A percentile compares a stretch with the other conserved stretches of the same genome.
Evolutionary conservation across 92 coral and sea anemone genomes (phyloP).

Genomic region (Metridium senile): DNA sequence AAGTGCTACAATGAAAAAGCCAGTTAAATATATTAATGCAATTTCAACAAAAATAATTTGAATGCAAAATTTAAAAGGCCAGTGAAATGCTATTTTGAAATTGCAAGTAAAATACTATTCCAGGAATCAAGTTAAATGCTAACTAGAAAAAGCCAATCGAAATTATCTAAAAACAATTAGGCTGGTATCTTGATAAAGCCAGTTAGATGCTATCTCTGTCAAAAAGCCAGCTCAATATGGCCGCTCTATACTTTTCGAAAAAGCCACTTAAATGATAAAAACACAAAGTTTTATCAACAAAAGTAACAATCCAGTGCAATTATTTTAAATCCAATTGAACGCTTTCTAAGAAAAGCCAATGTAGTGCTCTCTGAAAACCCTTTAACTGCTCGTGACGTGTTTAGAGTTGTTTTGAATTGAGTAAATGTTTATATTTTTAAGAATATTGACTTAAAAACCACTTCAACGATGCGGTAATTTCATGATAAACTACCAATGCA

Average conservation of each 20-base stretch:
- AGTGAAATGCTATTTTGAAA: background rate
- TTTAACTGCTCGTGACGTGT: background rate
- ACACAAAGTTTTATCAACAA: background rate
- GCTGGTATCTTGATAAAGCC: too few species aligned
- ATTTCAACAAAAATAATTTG: too few species aligned
- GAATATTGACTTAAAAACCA: conserved; percentile 28
- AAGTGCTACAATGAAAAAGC: background rate
- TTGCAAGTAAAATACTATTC: background rate
- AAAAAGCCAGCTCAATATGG: too few species aligned
- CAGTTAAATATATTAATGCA: too few species aligned
- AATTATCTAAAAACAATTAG: too few species aligned
- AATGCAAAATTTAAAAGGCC: background rate
- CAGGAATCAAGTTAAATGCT: background rate
- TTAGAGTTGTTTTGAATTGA: conserved; percentile 4
- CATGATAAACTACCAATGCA: conserved; percentile 6
- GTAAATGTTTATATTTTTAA: conserved; percentile 19
- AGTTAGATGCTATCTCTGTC: too few species aligned
- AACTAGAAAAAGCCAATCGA: too few species aligned
- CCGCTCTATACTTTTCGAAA: too few species aligned
- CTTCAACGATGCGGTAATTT: conserved; percentile 14
- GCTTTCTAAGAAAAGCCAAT: background rate
- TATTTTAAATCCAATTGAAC: background rate
- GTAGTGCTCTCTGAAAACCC: background rate
- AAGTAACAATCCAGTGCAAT: background rate
- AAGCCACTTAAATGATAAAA: background rate